Conservation (phyloP, 2,888 invertebrate species). For the Parelbella ahira region DNA sequence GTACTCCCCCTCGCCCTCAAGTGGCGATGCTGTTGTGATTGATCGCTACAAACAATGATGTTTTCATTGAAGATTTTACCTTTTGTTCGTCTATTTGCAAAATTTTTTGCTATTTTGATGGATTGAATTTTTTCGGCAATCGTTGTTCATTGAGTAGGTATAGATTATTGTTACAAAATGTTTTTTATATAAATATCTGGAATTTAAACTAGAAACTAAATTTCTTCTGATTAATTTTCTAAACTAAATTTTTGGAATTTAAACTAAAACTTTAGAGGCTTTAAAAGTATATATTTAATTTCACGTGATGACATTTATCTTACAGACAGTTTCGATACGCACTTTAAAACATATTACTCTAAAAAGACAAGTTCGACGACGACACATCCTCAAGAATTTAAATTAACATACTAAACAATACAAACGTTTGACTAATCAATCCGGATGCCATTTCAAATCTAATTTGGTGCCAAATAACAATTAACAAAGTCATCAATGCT, state of each 20-base stretch:
- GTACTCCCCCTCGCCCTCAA: conserved; percentile 7
- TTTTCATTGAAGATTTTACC: neutral
- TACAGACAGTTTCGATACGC: too few species aligned
- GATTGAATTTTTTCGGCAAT: too few species aligned
- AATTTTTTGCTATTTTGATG: too few species aligned
- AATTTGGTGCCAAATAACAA: conserved; percentile 65
- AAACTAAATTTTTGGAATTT: too few species aligned
- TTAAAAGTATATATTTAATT: too few species aligned
- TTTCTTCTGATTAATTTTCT: too few species aligned
- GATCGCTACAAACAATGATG: conserved; percentile 2
- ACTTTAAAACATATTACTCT: conserved; percentile 8
- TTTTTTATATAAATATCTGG: too few species aligned
- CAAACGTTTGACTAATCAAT: conserved; percentile 39
- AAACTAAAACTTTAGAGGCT: too few species aligned
- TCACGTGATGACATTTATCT: too few species aligned
- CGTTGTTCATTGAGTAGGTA: too few species aligned
- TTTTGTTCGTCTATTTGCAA: conserved; percentile 1
- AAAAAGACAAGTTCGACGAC: conserved; percentile 4
- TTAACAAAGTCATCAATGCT: conserved; percentile 67
- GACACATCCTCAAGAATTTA: conserved; percentile 35
- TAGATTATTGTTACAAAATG: too few species aligned
- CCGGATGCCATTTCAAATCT: conserved; percentile 50
- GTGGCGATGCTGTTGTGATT: conserved; percentile 3
- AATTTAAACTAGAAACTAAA: too few species aligned
- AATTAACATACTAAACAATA: conserved; percentile 41